Evolutionary conservation across 2,888 invertebrate species (phyloP), one percentile per base, ranked within the genome.

Genomic region (Nezara viridula): DNA sequence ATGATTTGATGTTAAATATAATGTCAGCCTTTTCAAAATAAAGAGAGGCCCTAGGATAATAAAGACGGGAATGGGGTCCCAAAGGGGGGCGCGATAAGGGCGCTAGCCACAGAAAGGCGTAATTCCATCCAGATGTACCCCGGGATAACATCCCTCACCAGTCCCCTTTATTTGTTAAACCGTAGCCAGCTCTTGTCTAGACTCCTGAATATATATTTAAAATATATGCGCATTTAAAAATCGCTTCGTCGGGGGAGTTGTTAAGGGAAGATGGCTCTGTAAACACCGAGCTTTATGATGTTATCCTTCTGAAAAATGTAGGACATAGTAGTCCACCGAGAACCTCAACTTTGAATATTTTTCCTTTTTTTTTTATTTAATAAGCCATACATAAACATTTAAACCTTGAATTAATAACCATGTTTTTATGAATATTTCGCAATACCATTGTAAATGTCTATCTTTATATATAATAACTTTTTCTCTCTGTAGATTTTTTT

Each of bases 1-100:
- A 81, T 81, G 81, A 81, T 81, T 44, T 81, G 81, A 81, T 81
- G 81, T 81, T 81, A 81, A 81, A 81, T 81, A 81, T 81, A 81
- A 81, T 81, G 81, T 81, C 81, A 81, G 81, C 44, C 81, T 81
- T 73, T 73, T 73, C 44, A 81, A 81, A 73, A 81, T 81, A 81
- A 81, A 81, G 44, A 19, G 44, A 44, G 7, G 44, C 37, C 40
- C 81, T 40, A 81, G 81, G 81, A 81, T 81, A 81, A 81, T 81
- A 81, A 81, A 81, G 81, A 81, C n/a, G 44, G n/a, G 81, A 81
- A 77, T 44, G n/a, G 81, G 77, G 44, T 81, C 81, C 81, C 81
- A 81, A 81, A 81, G 81, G 77, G 81, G 81, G 9, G 3, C 24
- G n/a, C n/a, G 81, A 81, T 81, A 81, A 81, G 81, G 44, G 81